Evolutionary conservation across 1,140 invertebrate species (phyloP).

Genomic region (Apis florea): DNA sequence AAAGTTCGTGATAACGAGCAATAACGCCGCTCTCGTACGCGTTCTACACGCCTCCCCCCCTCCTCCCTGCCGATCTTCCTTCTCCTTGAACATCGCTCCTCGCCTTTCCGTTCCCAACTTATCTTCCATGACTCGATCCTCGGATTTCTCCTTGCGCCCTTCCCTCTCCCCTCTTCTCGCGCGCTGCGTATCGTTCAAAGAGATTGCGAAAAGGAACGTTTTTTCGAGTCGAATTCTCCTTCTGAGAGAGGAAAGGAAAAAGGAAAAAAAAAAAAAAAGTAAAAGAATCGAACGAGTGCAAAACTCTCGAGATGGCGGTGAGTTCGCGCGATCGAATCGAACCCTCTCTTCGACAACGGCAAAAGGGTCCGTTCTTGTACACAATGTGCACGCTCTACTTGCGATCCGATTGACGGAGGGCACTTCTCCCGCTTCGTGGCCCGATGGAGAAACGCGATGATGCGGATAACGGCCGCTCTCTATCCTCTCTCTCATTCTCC

Average conservation of each 20-base stretch:
- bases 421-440: slow-evolving; percentile 38
- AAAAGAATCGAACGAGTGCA: slow-evolving; percentile 11
- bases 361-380: slow-evolving; percentile 57
- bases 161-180: too few relatives aligned
- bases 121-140: not conserved
- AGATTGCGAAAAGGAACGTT: not conserved
- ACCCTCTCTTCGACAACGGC: slow-evolving; percentile 26
- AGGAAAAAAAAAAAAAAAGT: too few relatives aligned
- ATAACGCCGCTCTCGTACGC: not conserved
- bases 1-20: slow-evolving; percentile 24
- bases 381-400: slow-evolving; percentile 64
- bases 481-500: not conserved
- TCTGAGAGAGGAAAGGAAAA: too few relatives aligned
- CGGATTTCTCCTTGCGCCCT: not conserved
- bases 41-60: too few relatives aligned
- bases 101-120: not conserved
- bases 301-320: slow-evolving; percentile 32
- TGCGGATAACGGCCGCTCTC: slow-evolving; percentile 45
- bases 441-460: slow-evolving; percentile 44
- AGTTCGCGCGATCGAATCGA: slow-evolving; percentile 54
- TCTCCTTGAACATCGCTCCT: slow-evolving; percentile 9
- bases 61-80: not conserved
- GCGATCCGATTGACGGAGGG: slow-evolving; percentile 59
- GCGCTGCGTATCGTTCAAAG: too few relatives aligned
- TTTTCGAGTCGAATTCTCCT: not conserved